Evolutionary conservation across 1,140 invertebrate genomes (phyloP).

Genomic region (Doryteuthis pealeii): DNA sequence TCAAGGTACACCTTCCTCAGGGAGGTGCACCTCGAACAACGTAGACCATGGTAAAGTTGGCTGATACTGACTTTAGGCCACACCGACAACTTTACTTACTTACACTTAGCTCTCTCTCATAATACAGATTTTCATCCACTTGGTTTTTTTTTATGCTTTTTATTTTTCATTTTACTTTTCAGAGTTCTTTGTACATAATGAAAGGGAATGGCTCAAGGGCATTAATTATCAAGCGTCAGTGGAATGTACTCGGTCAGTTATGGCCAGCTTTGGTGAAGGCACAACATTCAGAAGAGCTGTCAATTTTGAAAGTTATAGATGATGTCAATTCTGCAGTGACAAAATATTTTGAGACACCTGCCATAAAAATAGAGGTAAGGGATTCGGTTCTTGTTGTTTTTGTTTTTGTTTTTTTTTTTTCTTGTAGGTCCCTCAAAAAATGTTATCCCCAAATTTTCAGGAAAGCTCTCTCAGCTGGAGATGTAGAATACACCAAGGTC

Average conservation of each 20-base stretch:
- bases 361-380: slow-evolving; percentile 58
- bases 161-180: slow-evolving; percentile 19
- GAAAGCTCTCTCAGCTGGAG: no score
- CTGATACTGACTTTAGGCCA: no score
- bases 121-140: no score
- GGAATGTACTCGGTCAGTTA: slow-evolving; percentile 67
- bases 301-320: slow-evolving; percentile 76
- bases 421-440: not conserved
- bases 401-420: not conserved
- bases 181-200: slow-evolving; percentile 79
- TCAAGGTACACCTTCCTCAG: no score
- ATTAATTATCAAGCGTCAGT: slow-evolving; percentile 73
- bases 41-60: no score
- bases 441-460: no score
- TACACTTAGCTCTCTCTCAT: no score
- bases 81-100: no score
- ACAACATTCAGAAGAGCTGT: slow-evolving; percentile 78
- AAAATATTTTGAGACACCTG: slow-evolving; percentile 62
- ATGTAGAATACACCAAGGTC: no score
- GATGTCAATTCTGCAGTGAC: slow-evolving; percentile 61
- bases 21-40: no score
- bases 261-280: slow-evolving; percentile 77
- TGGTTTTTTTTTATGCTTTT: no score
- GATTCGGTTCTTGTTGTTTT: not conserved
- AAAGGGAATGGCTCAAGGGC: slow-evolving; percentile 68